Evolutionary conservation across 2,888 invertebrate genomes (phyloP).

Genomic region (Ectemnius continuus): DNA sequence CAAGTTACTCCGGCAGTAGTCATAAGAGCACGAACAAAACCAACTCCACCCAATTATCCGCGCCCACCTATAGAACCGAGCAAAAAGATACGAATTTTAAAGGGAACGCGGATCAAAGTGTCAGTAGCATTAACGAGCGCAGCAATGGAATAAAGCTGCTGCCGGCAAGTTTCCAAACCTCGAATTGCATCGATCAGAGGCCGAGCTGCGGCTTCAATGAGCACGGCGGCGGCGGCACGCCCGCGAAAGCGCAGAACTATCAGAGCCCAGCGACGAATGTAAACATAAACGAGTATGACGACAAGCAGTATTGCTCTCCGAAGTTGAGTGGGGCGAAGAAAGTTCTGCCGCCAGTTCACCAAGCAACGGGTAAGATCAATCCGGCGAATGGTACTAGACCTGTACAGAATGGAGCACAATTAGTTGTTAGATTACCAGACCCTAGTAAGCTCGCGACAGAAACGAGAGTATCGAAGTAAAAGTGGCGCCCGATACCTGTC

Average conservation of each 20-base stretch:
- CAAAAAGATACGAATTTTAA: slow-evolving; percentile 58
- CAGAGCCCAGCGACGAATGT: slow-evolving; percentile 58
- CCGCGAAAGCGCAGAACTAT: slow-evolving; percentile 56
- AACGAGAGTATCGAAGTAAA: slow-evolving; percentile 72
- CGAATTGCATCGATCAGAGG: slow-evolving; percentile 59
- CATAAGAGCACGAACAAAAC: slow-evolving; percentile 71
- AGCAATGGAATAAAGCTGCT: slow-evolving; percentile 64
- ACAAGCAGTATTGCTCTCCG: slow-evolving; percentile 72
- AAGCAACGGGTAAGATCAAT: slow-evolving; percentile 50
- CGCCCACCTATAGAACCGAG: slow-evolving; percentile 63
- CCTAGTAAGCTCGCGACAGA: slow-evolving; percentile 73
- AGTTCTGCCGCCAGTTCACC: slow-evolving; percentile 66
- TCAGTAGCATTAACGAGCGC: slow-evolving; percentile 67
- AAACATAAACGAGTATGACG: slow-evolving; percentile 65
- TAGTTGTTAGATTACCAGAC: slow-evolving; percentile 75
- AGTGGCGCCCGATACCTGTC: neutral
- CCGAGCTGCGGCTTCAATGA: slow-evolving; percentile 58
- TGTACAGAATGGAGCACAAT: slow-evolving; percentile 73
- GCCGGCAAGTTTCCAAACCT: slow-evolving; percentile 53
- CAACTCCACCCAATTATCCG: slow-evolving; percentile 69
- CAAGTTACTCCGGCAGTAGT: slow-evolving; percentile 70
- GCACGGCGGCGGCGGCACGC: slow-evolving; percentile 60
- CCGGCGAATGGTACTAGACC: slow-evolving; percentile 65
- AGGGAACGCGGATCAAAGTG: slow-evolving; percentile 37
- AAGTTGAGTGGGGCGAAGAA: slow-evolving; percentile 73